Evolutionary conservation across 2,888 invertebrate species (phyloP).

Genomic region (Tubiluchus corallicola): DNA sequence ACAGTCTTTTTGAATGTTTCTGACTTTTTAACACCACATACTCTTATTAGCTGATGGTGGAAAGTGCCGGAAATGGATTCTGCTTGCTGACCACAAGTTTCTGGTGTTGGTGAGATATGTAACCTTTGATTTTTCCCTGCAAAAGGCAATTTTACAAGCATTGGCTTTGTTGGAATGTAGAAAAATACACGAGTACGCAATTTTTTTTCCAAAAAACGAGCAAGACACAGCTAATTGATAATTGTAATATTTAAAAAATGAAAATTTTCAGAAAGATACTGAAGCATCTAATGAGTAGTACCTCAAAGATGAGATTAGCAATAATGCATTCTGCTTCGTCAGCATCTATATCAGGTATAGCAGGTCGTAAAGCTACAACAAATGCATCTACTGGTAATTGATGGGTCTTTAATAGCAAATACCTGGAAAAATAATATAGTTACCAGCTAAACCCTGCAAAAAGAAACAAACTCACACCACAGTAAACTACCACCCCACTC

Average conservation of each 20-base stretch:
- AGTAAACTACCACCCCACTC: no score
- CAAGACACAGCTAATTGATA: no score
- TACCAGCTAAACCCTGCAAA: no score
- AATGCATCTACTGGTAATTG: constrained; percentile 72
- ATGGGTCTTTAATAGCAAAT: constrained; percentile 38
- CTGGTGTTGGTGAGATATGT: constrained; percentile 89
- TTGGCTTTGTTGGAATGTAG: constrained; percentile 1
- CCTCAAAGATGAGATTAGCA: constrained; percentile 82
- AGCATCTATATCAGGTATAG: constrained; percentile 59
- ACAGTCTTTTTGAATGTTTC: no score
- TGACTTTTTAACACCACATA: no score
- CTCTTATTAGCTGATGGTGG: constrained; percentile 12
- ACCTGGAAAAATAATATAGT: constrained; percentile 24
- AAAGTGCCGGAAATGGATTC: constrained; percentile 67
- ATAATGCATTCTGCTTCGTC: constrained; percentile 93
- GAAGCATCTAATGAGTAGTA: no score
- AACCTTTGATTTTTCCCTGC: constrained; percentile 83
- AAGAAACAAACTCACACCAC: no score
- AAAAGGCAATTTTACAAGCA: constrained; percentile 13
- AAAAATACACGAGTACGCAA: not conserved
- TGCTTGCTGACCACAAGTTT: constrained; percentile 93
- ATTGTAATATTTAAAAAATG: no score
- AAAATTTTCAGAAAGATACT: no score
- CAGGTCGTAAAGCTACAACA: constrained; percentile 47
- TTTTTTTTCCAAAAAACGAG: not conserved